Evolutionary conservation across 2,888 invertebrate species (phyloP).

Genomic region (Keiferia lycopersicella): DNA sequence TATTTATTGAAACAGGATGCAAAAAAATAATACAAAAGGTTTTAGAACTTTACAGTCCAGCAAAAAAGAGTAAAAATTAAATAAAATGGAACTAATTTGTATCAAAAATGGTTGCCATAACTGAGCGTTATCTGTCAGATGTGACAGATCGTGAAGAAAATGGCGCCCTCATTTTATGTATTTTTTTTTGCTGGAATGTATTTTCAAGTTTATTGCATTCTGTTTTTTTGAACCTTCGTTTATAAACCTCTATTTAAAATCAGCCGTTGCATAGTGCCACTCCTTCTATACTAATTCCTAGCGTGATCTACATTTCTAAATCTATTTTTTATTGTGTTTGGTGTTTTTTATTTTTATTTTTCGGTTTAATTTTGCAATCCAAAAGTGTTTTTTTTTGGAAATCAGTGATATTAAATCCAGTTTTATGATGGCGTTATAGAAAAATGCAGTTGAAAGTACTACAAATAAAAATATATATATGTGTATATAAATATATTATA

Average conservation of each 20-base stretch:
- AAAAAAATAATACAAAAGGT: neutral
- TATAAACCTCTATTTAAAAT: constrained; percentile 20
- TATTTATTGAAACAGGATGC: neutral
- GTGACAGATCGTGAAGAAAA: no score
- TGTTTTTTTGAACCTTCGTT: neutral
- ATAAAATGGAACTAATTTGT: no score
- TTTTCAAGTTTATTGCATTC: neutral
- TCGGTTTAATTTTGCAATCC: constrained; percentile 18
- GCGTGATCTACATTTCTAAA: constrained; percentile 26
- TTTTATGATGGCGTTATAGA: constrained; percentile 27
- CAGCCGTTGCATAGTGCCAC: constrained; percentile 22
- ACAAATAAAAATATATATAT: neutral
- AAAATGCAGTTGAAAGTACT: constrained; percentile 22
- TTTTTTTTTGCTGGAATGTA: no score
- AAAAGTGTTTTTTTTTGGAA: constrained; percentile 15
- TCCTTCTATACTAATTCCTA: constrained; percentile 15
- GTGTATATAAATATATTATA: no score
- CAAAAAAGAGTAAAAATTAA: no score
- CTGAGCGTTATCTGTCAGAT: no score
- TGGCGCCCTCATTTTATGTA: no score
- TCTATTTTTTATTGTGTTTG: constrained; percentile 17
- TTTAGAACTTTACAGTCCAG: no score
- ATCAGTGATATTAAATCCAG: constrained; percentile 23
- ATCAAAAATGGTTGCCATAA: no score
- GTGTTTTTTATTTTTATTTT: constrained; percentile 5